Base-by-base conservation (phyloP, 2,113 vertebrate genomes). In the Atlantisia rogersi region DNA sequence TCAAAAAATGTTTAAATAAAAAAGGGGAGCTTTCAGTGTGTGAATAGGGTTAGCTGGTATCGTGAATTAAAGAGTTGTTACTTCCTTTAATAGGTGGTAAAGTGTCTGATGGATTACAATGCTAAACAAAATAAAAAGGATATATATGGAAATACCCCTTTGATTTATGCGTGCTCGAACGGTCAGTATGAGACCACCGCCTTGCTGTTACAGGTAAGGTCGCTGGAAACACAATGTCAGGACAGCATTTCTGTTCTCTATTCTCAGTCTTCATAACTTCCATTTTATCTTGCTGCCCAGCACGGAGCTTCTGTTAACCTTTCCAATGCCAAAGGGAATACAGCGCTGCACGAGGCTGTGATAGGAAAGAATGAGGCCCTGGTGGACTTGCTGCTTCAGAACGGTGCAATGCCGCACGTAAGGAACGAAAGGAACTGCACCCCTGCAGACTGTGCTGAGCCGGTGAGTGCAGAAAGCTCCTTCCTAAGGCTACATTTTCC, bases 81-180 rank as follows among this genome's bases (percentile, higher is more conserved):
- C 29, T 74, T 95, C 67, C 96, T 94, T 73, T 59, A 16, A 84
- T 60, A 99, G 99, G 99, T 99, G 91, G 98, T 99, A 78, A 98
- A 98, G 68, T 97, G 95, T 65, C 97, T 99, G 48, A 93, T 99
- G 75, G 98, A 99, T 92, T 98, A 97, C 68, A 98, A 98, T 29
- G 98, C 98, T 79, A 99, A 99, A 77, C 98, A 98, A 78, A 99
- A 99, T 92, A 99, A 99, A 95, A 99, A 98, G 96, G 99, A 99
- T 93, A 77, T 98, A 8, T 98, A 98, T 82, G 99, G 99, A 56
- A 99, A 99, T 95, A 99, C 99, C 1, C 98, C 99, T 32, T 98
- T 99, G 78, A 99, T 99, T 37, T 98, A 98, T 8, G 98, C 99
- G 28, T 99, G 99, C 86, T 94, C 98, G 31, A 95, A 97, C 20